Evolutionary conservation across 1,140 invertebrate genomes (phyloP).

Genomic region (Micrasema longulum): DNA sequence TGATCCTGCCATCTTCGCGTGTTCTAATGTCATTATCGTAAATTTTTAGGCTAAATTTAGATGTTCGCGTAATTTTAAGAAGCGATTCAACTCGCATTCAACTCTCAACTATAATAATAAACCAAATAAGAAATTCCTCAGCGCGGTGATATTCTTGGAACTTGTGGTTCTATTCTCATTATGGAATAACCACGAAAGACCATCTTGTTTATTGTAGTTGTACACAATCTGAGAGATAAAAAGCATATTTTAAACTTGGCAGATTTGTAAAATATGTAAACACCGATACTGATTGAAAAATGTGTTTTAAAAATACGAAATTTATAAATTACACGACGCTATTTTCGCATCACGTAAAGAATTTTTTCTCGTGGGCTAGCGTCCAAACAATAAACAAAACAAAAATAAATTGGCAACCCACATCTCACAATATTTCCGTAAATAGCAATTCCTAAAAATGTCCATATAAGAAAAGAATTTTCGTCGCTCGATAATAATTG

Average conservation of each 20-base stretch:
- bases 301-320: not conserved
- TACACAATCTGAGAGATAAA: too few relatives aligned
- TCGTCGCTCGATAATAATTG: too few relatives aligned
- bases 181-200: not conserved
- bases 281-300: not conserved
- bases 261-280: too few relatives aligned
- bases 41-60: conserved; percentile 44
- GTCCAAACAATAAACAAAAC: conserved; percentile 36
- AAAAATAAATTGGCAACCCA: conserved; percentile 1
- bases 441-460: too few relatives aligned
- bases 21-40: conserved; percentile 27
- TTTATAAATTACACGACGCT: conserved; percentile 6
- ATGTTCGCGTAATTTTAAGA: conserved; percentile 43
- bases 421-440: too few relatives aligned
- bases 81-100: conserved; percentile 39
- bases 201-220: too few relatives aligned
- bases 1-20: conserved; percentile 39
- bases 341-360: conserved; percentile 15
- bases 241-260: too few relatives aligned
- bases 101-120: conserved; percentile 35
- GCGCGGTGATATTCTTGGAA: conserved; percentile 22
- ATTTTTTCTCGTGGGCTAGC: conserved; percentile 14
- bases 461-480: too few relatives aligned
- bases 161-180: not conserved
- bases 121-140: conserved; percentile 25